Evolutionary conservation across 92 coral and sea anemone genomes (phyloP), one percentile per base, ranked within the genome.

Genomic region (Epizoanthus fatuus): DNA sequence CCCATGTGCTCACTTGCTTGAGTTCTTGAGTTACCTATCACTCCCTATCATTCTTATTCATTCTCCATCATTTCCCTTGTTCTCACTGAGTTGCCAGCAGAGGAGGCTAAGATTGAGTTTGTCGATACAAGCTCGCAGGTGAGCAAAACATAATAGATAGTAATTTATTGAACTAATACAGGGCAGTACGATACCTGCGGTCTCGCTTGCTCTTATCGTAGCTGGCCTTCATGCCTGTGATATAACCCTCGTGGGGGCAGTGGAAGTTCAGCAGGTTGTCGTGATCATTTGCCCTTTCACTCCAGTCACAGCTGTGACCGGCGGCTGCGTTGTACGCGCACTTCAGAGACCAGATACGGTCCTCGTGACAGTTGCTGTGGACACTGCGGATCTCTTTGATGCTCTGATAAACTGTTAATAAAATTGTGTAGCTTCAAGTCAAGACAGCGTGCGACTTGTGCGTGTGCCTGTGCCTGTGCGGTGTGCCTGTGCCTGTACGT

Each of bases 281-380:
- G 5, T 52, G 14, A 20, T 45, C 80, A 47, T 83, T 83, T 19
- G 79, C 19, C 44, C 49, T 72, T 14, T 51, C 42, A 6, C n/a
- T 72, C 87, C 87, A 83, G 35, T 12, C 55, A 64, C 87, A 83
- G n/a, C 65, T 51, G 55, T 12, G 70, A 70, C 81, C 79, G 15
- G 77, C 57, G 58, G 81, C 70, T 35, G 69, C 81, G 25, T 37
- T 74, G 59, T 83, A 54, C n/a, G 58, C 80, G 70, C 87, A 83
- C 15, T 38, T 75, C 38, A 83, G 72, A 25, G 49, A 49, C 67
- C 79, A 64, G 45, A 62, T 40, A 6, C 87, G 87, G 71, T 83
- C 87, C 47, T 83, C 87, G 8, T 83, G 59, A 68, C 87, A 83
- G 69, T 83, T 69, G 70, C 79, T 60, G 37, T 83, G 87, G 57